These are phyloP conservation scores for Yponomeuta plumbellus DNA, from an alignment of 2,888 invertebrate species.

Conservation along the genomic window DNA sequence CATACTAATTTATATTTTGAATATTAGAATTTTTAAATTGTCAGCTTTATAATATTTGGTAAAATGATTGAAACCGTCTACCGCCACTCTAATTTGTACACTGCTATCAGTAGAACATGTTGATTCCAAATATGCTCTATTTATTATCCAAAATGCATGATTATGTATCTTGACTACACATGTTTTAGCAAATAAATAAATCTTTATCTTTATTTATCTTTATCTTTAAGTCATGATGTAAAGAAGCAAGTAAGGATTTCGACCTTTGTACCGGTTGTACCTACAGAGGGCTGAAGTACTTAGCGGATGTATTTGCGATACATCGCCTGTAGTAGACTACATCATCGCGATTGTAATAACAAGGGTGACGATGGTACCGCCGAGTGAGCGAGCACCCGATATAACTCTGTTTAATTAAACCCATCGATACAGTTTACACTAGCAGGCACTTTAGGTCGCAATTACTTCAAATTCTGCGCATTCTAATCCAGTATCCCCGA, in stretches of 20 bases:
- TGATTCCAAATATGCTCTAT: too few species aligned
- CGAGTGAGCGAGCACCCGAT: not conserved
- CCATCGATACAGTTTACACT: not conserved
- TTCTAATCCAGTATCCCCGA: not conserved
- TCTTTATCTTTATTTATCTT: too few species aligned
- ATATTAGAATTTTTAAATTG: too few species aligned
- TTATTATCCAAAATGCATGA: too few species aligned
- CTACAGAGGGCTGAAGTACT: not conserved
- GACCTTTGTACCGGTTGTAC: not conserved
- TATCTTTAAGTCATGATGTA: not conserved
- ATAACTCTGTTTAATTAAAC: not conserved
- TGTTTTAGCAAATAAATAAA: too few species aligned
- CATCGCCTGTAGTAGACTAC: too few species aligned
- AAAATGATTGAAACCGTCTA: too few species aligned
- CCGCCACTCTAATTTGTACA: too few species aligned
- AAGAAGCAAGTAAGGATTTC: not conserved
- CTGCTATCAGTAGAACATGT: too few species aligned
- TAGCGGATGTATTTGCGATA: not conserved
- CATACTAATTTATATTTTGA: too few species aligned
- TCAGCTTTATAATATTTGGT: too few species aligned
- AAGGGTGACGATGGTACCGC: not conserved
- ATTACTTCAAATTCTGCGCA: not conserved
- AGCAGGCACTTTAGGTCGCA: not conserved
- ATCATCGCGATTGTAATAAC: not conserved
- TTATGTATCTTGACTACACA: too few species aligned